phyloP scores from a whole-genome alignment of 2,888 invertebrate genomes.

The Craniophora ligustri region DNA sequence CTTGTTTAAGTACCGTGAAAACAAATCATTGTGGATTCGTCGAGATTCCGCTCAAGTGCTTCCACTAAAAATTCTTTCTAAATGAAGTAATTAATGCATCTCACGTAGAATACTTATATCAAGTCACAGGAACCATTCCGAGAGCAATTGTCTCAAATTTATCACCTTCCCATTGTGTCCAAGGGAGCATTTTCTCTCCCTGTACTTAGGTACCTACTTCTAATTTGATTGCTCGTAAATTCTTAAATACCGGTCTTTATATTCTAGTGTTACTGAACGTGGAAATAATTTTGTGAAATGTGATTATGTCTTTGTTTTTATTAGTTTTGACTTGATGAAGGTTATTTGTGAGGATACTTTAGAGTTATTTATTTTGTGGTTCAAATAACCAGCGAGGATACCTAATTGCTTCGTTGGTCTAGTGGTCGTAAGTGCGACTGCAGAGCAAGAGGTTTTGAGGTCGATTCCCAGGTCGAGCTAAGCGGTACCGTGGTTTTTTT shows the following conservation, averaged over 20 bases:
- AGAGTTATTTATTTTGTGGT: neutral
- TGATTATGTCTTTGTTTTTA: slow-evolving; percentile 12
- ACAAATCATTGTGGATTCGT: slow-evolving; percentile 14
- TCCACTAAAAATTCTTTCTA: slow-evolving; percentile 38
- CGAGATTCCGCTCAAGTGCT: slow-evolving; percentile 6
- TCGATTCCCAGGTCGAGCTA: too few relatives aligned
- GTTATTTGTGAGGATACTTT: slow-evolving; percentile 19
- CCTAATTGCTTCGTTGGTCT: too few relatives aligned
- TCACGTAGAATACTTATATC: slow-evolving; percentile 65
- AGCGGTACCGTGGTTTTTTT: too few relatives aligned
- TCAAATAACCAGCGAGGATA: too few relatives aligned
- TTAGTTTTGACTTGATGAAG: slow-evolving; percentile 16
- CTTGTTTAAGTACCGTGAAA: slow-evolving; percentile 7
- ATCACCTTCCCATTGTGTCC: slow-evolving; percentile 58
- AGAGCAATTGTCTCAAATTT: slow-evolving; percentile 65
- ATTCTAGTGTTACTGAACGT: slow-evolving; percentile 30
- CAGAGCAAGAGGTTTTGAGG: too few relatives aligned
- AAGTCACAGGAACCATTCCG: slow-evolving; percentile 58
- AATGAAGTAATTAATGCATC: slow-evolving; percentile 55
- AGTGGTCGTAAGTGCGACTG: too few relatives aligned
- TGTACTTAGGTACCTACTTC: slow-evolving; percentile 16
- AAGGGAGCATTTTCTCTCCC: slow-evolving; percentile 38
- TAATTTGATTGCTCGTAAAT: slow-evolving; percentile 56
- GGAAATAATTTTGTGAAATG: slow-evolving; percentile 36
- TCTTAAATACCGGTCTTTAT: slow-evolving; percentile 39